phyloP scores from a whole-genome alignment of 2,888 invertebrate species.

The Blomia tropicalis region DNA sequence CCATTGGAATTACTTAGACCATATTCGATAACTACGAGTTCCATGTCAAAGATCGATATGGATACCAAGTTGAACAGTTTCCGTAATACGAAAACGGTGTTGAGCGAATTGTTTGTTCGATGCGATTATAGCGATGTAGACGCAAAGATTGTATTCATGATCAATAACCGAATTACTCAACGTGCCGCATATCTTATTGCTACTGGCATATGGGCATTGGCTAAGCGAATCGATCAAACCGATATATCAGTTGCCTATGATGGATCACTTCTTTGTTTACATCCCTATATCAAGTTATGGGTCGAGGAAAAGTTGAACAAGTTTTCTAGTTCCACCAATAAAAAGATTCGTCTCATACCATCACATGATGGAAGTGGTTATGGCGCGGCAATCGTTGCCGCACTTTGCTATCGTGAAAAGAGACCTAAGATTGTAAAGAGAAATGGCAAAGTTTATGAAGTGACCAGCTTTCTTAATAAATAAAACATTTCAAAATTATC shows the following conservation, averaged over 20 bases:
- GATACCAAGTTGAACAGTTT: constrained; percentile 49
- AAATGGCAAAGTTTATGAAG: constrained; percentile 16
- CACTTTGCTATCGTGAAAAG: constrained; percentile 17
- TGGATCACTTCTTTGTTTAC: constrained; percentile 87
- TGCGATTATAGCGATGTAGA: constrained; percentile 60
- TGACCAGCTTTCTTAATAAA: constrained; percentile 2
- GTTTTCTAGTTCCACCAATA: constrained; percentile 47
- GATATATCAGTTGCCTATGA: constrained; percentile 84
- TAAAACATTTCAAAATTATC: neutral
- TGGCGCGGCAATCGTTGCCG: constrained; percentile 67
- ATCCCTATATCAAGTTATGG: constrained; percentile 83
- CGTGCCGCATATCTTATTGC: constrained; percentile 84
- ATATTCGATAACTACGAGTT: constrained; percentile 46
- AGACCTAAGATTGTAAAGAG: constrained; percentile 17
- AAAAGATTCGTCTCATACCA: constrained; percentile 69
- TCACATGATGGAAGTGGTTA: constrained; percentile 93
- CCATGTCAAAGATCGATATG: constrained; percentile 51
- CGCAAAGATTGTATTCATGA: constrained; percentile 77
- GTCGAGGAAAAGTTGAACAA: constrained; percentile 73
- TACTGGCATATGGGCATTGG: constrained; percentile 59
- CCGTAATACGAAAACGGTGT: constrained; percentile 60
- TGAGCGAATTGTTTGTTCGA: constrained; percentile 65
- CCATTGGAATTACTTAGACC: constrained; percentile 38
- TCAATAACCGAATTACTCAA: constrained; percentile 76
- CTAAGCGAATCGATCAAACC: constrained; percentile 75